phyloP scores from a whole-genome alignment of 2,797 vertebrate genomes.

The Chelidonichthys spinosus region DNA sequence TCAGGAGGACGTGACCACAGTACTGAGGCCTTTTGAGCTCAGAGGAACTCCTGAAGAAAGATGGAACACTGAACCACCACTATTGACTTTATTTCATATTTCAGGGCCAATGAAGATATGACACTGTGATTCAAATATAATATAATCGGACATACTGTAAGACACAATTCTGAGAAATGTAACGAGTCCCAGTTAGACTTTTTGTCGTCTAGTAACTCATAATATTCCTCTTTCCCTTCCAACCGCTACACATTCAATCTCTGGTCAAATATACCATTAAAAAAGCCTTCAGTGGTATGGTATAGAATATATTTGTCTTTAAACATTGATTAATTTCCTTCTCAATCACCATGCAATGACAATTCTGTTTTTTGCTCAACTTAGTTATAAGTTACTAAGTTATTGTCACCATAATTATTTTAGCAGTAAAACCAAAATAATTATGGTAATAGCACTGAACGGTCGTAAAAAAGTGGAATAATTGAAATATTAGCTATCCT shows the following conservation, averaged over 20 bases:
- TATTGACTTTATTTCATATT: background rate
- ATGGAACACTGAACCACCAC: background rate
- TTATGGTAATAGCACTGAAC: background rate
- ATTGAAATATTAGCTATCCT: slow-evolving; percentile 12
- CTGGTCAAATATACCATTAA: slow-evolving; percentile 34
- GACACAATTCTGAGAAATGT: slow-evolving; percentile 43
- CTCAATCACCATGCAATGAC: slow-evolving; percentile 52
- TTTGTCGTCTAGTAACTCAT: background rate
- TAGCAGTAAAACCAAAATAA: slow-evolving; percentile 25
- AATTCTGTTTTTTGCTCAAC: slow-evolving; percentile 12
- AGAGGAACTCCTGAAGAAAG: background rate
- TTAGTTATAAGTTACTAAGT: background rate
- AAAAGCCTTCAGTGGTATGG: slow-evolving; percentile 17
- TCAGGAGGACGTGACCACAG: background rate
- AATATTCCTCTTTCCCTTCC: slow-evolving; percentile 15
- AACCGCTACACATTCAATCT: slow-evolving; percentile 22
- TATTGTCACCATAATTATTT: slow-evolving; percentile 8
- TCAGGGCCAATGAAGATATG: slow-evolving; percentile 13
- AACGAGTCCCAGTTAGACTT: slow-evolving; percentile 2
- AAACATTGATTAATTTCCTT: slow-evolving; percentile 32
- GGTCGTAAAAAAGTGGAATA: slow-evolving; percentile 14
- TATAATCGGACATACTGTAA: slow-evolving; percentile 25
- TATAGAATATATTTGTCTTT: slow-evolving; percentile 28
- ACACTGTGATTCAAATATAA: slow-evolving; percentile 39
- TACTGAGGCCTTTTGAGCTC: background rate